Evolutionary conservation across 2,888 invertebrate genomes (phyloP).

Genomic region (Apamea monoglypha): DNA sequence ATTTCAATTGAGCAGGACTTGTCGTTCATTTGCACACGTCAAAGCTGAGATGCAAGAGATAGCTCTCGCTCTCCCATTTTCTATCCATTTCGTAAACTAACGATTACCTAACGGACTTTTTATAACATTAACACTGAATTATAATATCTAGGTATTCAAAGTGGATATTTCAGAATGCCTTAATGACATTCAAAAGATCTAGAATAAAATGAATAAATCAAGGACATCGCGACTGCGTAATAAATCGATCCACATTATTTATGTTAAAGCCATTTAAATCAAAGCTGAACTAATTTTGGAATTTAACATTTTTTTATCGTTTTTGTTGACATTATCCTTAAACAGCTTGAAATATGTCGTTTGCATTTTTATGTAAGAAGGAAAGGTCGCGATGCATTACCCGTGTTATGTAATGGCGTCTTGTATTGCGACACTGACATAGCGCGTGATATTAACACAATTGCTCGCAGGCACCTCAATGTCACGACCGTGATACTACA

Average conservation of each 20-base stretch:
- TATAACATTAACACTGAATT: not conserved
- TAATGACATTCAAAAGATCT: slow-evolving; percentile 26
- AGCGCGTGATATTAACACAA: slow-evolving; percentile 73
- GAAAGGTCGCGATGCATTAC: slow-evolving; percentile 76
- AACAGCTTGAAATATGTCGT: slow-evolving; percentile 60
- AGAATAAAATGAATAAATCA: slow-evolving; percentile 46
- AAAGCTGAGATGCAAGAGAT: slow-evolving; percentile 19
- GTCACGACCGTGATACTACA: slow-evolving; percentile 83
- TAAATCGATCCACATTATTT: slow-evolving; percentile 56
- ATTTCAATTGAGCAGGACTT: slow-evolving; percentile 19
- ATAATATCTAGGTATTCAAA: slow-evolving; percentile 1
- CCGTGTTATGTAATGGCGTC: slow-evolving; percentile 77
- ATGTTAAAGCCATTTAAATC: slow-evolving; percentile 43
- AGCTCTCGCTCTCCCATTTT: not conserved
- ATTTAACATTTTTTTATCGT: slow-evolving; percentile 51
- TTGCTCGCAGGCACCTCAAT: slow-evolving; percentile 80
- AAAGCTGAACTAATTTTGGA: slow-evolving; percentile 35
- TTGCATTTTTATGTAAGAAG: slow-evolving; percentile 63
- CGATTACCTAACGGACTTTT: slow-evolving; percentile 12
- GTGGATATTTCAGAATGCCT: slow-evolving; percentile 19
- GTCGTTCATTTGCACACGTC: slow-evolving; percentile 1
- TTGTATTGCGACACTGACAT: slow-evolving; percentile 72
- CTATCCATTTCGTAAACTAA: slow-evolving; percentile 22
- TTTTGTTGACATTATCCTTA: slow-evolving; percentile 65
- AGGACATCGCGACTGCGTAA: slow-evolving; percentile 25